Evolutionary conservation across 2,113 vertebrate species (phyloP).

Genomic region (Platysternon megacephalum): DNA sequence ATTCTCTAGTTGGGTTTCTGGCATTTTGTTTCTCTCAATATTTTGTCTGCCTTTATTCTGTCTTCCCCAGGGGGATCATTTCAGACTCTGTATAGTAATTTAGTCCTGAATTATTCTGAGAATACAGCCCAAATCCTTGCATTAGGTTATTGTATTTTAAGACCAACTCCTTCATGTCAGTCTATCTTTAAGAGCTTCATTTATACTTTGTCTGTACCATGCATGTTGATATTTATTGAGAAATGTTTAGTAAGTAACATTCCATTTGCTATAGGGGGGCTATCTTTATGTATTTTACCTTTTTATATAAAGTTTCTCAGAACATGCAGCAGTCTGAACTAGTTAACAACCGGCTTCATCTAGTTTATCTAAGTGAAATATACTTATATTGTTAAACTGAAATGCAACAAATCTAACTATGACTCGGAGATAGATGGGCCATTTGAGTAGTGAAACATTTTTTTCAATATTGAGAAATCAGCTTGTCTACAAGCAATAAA

Average conservation of each 20-base stretch:
- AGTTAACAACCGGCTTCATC: background rate
- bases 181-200: background rate
- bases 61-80: slow-evolving; percentile 4
- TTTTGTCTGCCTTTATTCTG: slow-evolving; percentile 1
- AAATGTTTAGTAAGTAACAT: background rate
- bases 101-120: background rate
- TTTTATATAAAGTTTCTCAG: background rate
- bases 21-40: background rate
- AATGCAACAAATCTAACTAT: background rate
- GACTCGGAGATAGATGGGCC: background rate
- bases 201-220: background rate
- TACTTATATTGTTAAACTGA: background rate
- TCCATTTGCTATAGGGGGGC: background rate
- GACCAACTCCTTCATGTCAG: background rate
- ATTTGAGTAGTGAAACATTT: background rate
- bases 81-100: background rate
- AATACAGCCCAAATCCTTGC: background rate
- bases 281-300: background rate
- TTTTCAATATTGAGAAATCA: slow-evolving; percentile 28
- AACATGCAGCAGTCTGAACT: fast-evolving
- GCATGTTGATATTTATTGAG: background rate
- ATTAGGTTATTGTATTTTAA: background rate
- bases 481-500: slow-evolving; percentile 38
- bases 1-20: background rate
- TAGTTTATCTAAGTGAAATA: background rate